Base-by-base conservation (phyloP, 2,888 invertebrate genomes). In the Eupsilia transversa region DNA sequence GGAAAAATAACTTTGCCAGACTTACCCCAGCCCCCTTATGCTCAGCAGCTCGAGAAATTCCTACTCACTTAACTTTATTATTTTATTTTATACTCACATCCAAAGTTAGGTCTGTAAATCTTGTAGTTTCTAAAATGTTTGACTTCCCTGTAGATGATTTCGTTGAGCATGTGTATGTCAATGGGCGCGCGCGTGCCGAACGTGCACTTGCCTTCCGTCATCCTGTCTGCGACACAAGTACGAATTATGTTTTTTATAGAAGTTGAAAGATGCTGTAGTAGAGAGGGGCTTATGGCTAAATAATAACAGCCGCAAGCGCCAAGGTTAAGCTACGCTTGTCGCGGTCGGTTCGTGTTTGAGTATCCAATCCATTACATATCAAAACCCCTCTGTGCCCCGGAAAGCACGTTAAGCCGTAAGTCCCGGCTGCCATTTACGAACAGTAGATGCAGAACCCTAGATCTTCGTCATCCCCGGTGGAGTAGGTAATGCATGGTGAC, bases 51-150 rank as follows among this genome's bases (percentile, higher is more conserved):
- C 35, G 14, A 14, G 4, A 60, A n/a, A 35, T 23, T 14, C 3
- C 17, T 17, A 38, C n/a, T 41, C 3, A 41, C 7, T 30, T 64
- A 23, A 5, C 33, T 49, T 9, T 4, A n/a, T n/a, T 52, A 3
- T 33, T 33, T n/a, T 23, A 64, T 80, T 33, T n/a, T 23, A 64
- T 80, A 93, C 95, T 93, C 76, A 96, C 96, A 94, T 87, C 95
- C 95, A 76, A 96, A 96, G 81, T 96, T 95, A 4, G 96, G 96
- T 23, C 94, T 86, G 86, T 96, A 96, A 72, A 93, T 95, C 85
- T 94, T 96, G 89, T 96, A 96, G 87, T 95, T 95, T 56, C 94
- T 87, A 79, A 96, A 96, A 81, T 95, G 88, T 68, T 95, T 96
- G 41, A 96, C 94, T 79, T 96, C 96, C 3, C 96, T 87, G 84